These are phyloP conservation scores for Apodemia zela DNA, from an alignment of 2,888 invertebrate genomes.

Conservation along the genomic window DNA sequence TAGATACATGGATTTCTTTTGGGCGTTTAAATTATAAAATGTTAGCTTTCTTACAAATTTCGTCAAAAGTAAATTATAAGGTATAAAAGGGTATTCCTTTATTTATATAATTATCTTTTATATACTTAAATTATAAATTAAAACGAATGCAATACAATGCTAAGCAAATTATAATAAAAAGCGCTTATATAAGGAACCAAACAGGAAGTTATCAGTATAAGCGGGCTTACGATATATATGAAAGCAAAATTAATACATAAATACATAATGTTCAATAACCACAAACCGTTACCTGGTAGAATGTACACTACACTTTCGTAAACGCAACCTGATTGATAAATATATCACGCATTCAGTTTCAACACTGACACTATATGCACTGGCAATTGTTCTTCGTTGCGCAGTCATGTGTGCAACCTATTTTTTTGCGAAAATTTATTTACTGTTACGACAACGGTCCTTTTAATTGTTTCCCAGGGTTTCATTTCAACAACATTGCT, in stretches of 20 bases:
- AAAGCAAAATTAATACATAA: slow-evolving; percentile 26
- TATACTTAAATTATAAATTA: too few relatives aligned
- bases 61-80: too few relatives aligned
- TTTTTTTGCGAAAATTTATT: slow-evolving; percentile 34
- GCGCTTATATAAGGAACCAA: too few relatives aligned
- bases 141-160: too few relatives aligned
- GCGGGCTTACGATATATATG: too few relatives aligned
- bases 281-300: slow-evolving; percentile 29
- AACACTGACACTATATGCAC: slow-evolving; percentile 47
- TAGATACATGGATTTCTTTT: too few relatives aligned
- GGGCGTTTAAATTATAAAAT: too few relatives aligned
- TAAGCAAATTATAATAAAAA: too few relatives aligned
- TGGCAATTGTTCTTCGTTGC: slow-evolving; percentile 41
- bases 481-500: background rate
- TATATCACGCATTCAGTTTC: slow-evolving; percentile 64
- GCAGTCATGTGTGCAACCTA: slow-evolving; percentile 49
- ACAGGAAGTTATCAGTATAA: background rate
- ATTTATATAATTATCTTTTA: too few relatives aligned
- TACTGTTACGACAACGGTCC: slow-evolving; percentile 29
- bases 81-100: too few relatives aligned
- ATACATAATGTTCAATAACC: slow-evolving; percentile 20
- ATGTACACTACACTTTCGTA: slow-evolving; percentile 54
- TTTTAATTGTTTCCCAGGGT: slow-evolving; percentile 20
- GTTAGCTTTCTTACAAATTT: too few relatives aligned
- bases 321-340: slow-evolving; percentile 57